phyloP scores from a whole-genome alignment of 2,888 invertebrate genomes.

The Stegophylla sp. region DNA sequence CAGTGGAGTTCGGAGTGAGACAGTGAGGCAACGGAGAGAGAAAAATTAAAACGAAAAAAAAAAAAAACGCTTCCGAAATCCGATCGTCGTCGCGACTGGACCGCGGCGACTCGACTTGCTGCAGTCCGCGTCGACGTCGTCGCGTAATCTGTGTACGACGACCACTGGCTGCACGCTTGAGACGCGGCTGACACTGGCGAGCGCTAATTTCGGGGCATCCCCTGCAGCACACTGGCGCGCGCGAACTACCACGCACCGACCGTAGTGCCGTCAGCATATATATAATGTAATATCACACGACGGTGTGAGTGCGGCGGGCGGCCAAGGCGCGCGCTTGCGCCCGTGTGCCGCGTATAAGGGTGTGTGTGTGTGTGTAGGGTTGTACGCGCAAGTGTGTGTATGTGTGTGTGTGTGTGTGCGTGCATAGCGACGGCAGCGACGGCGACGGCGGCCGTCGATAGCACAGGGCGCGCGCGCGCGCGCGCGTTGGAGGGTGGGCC shows the following conservation, averaged over 20 bases:
- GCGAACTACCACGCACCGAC: background rate
- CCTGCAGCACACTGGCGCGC: constrained; percentile 37
- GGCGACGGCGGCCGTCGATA: background rate
- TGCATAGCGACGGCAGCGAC: constrained; percentile 13
- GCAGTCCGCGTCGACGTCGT: no score
- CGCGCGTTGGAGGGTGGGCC: constrained; percentile 27
- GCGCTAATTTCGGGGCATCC: constrained; percentile 35
- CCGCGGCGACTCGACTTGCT: no score
- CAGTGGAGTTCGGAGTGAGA: background rate
- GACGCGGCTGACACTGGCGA: constrained; percentile 9
- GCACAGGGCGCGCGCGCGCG: background rate
- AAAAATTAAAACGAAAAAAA: background rate
- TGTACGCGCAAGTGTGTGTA: background rate
- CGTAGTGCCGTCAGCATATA: background rate
- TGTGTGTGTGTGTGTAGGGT: background rate
- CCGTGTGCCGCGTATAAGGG: background rate
- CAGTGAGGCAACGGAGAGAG: background rate
- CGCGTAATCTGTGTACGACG: no score
- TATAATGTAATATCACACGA: background rate
- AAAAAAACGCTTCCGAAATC: no score
- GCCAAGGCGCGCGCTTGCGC: background rate
- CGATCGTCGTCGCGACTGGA: no score
- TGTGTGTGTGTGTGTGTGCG: background rate
- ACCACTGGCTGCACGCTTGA: background rate
- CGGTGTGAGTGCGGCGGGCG: background rate